These are phyloP conservation scores for Drosophila borealis DNA, from an alignment of 2,888 invertebrate species.

Conservation along the genomic window DNA sequence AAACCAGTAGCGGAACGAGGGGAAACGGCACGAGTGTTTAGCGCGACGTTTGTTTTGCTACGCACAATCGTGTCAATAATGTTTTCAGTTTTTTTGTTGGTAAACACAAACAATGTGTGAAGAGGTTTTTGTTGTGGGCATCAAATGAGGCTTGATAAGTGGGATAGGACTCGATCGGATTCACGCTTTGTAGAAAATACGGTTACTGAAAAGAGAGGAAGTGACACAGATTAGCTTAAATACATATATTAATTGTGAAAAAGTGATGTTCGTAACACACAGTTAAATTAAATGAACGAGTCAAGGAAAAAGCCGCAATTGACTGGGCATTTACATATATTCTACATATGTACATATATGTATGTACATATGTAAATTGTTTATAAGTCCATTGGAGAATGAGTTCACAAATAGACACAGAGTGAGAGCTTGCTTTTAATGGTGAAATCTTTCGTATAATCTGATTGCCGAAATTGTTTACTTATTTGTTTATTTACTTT, in stretches of 20 bases:
- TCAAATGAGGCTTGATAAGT: conserved; percentile 11
- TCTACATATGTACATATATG: background rate
- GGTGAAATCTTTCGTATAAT: conserved; percentile 5
- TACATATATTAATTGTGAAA: background rate
- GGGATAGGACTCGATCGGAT: conserved; percentile 1
- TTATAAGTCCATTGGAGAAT: background rate
- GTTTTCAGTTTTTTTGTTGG: conserved; percentile 10
- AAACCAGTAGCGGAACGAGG: conserved; percentile 11
- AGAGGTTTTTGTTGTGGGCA: background rate
- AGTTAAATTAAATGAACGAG: no score
- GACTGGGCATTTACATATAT: no score
- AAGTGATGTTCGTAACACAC: no score
- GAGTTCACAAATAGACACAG: no score
- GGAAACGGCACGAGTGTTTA: conserved; percentile 21
- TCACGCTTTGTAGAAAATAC: conserved; percentile 7
- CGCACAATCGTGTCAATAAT: conserved; percentile 39
- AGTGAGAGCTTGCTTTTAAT: background rate
- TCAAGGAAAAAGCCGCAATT: no score
- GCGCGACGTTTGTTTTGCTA: conserved; percentile 70
- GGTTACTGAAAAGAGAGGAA: conserved; percentile 32
- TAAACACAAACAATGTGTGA: conserved; percentile 12
- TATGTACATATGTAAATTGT: background rate
- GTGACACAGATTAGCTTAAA: background rate
- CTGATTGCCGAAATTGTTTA: conserved; percentile 20
- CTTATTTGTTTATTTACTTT: conserved; percentile 21